These are phyloP conservation scores for Lithodes maja DNA, from an alignment of 2,888 invertebrate species.

Conservation along the genomic window DNA sequence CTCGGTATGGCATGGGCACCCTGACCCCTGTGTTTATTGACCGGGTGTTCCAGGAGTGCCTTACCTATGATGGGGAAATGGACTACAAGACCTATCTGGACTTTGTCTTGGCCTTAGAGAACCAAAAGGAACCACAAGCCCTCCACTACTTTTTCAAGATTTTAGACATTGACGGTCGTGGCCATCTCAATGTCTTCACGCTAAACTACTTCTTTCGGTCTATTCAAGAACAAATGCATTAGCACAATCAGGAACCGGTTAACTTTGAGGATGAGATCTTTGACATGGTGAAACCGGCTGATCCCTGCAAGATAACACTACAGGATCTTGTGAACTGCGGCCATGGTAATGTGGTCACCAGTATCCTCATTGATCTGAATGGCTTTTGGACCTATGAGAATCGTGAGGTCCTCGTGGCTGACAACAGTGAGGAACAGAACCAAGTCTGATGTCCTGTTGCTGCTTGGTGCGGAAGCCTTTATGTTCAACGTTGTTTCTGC, in stretches of 20 bases:
- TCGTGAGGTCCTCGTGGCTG: constrained; percentile 80
- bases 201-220: constrained; percentile 95
- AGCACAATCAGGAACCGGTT: constrained; percentile 91
- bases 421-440: constrained; percentile 71
- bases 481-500: too few species aligned
- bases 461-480: too few species aligned
- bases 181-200: constrained; percentile 91
- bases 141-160: constrained; percentile 93
- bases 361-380: constrained; percentile 94
- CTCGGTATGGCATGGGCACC: constrained; percentile 92
- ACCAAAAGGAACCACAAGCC: constrained; percentile 92
- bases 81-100: constrained; percentile 98
- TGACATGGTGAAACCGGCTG: constrained; percentile 95
- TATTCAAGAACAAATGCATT: constrained; percentile 91
- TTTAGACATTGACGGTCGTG: constrained; percentile 90
- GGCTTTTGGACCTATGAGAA: constrained; percentile 98
- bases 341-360: constrained; percentile 94
- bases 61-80: constrained; percentile 96
- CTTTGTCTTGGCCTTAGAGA: constrained; percentile 93
- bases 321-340: constrained; percentile 89
- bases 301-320: constrained; percentile 88
- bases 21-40: constrained; percentile 93
- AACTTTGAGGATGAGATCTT: constrained; percentile 97
- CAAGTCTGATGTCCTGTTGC: constrained; percentile 42
- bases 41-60: constrained; percentile 94